Evolutionary conservation across 2,797 vertebrate species (phyloP).

Genomic region (Esox lucius): DNA sequence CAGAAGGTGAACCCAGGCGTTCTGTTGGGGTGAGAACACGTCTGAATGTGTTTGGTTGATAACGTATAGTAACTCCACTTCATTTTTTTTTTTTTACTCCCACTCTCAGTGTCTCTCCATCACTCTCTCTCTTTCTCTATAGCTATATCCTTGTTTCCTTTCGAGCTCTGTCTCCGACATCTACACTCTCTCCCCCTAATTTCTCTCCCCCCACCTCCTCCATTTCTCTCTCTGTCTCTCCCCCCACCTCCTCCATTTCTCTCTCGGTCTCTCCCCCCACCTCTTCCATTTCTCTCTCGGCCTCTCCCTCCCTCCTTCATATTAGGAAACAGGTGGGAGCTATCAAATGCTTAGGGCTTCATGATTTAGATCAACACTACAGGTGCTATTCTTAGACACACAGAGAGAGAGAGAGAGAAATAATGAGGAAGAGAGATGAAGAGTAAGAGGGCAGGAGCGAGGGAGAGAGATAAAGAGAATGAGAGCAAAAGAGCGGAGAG

Average conservation of each 20-base stretch:
- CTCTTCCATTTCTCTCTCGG: conserved; percentile 18
- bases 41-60: neutral
- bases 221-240: conserved; percentile 13
- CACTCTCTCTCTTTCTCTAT: conserved; percentile 6
- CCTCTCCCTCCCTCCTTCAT: conserved; percentile 14
- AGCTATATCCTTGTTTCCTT: conserved; percentile 23
- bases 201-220: conserved; percentile 15
- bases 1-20: neutral
- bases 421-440: neutral
- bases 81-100: neutral
- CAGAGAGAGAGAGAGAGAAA: conserved; percentile 4
- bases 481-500: conserved; percentile 23
- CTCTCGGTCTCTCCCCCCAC: conserved; percentile 18
- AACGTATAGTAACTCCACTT: neutral
- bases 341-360: conserved; percentile 54
- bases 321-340: conserved; percentile 10
- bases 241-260: conserved; percentile 18
- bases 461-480: conserved; percentile 34
- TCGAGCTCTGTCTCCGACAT: conserved; percentile 27
- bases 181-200: conserved; percentile 13
- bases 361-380: neutral
- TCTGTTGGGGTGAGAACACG: neutral
- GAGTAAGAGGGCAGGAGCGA: too few species aligned
- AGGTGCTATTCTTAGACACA: conserved; percentile 64
- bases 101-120: neutral